A percentile compares a stretch with the other conserved stretches of the same genome.
Evolutionary conservation across 2,888 invertebrate genomes (phyloP).

Genomic region (Apomyelois bistriatella): DNA sequence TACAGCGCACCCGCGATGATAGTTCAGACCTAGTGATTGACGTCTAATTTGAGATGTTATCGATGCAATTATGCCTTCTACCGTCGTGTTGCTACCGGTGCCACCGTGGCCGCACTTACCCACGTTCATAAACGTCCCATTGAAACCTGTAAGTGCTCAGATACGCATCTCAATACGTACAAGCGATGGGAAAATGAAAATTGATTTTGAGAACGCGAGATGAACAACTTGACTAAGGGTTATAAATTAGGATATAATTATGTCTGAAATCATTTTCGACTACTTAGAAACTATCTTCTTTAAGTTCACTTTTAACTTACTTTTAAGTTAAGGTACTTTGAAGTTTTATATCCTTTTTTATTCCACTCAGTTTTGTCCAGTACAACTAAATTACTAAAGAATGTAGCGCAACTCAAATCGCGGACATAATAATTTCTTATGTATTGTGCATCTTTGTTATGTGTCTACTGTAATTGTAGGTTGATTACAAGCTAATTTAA

Average conservation of each 20-base stretch:
- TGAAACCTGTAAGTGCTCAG: constrained; percentile 13
- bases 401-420: too few relatives aligned
- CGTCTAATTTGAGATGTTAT: constrained; percentile 75
- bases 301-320: too few relatives aligned
- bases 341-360: too few relatives aligned
- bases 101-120: constrained; percentile 10
- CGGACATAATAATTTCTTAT: too few relatives aligned
- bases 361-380: too few relatives aligned
- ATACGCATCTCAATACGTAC: constrained; percentile 8
- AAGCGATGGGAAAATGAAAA: constrained; percentile 13
- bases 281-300: too few relatives aligned
- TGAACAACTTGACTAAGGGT: neutral
- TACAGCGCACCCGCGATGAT: constrained; percentile 63
- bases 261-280: neutral
- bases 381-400: too few relatives aligned
- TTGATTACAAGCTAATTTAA: neutral
- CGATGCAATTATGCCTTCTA: constrained; percentile 61
- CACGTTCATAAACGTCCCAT: constrained; percentile 13
- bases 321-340: too few relatives aligned
- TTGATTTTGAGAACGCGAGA: constrained; percentile 8
- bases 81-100: constrained; percentile 14
- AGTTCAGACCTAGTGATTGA: constrained; percentile 67
- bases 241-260: constrained; percentile 4
- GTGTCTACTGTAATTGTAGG: too few relatives aligned
- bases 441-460: too few relatives aligned